Evolutionary conservation across 2,113 vertebrate species (phyloP), one percentile per base, ranked within the genome.

Genomic region (Cinclus mexicanus): DNA sequence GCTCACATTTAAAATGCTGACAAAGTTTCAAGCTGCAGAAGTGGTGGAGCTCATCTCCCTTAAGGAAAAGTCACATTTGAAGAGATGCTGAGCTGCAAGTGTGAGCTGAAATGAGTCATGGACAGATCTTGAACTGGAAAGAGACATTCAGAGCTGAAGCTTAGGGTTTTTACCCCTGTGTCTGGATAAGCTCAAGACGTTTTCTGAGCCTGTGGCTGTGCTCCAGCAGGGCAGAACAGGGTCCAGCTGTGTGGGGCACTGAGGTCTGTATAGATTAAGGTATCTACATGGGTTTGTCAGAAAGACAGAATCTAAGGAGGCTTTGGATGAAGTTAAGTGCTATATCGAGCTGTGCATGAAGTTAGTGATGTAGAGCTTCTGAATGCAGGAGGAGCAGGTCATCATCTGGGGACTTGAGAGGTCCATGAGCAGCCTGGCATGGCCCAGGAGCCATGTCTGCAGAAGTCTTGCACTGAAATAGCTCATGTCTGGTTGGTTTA

Each of bases 401-500:
- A 4, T 52, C 20, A 35, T 1, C 33, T 61, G 33, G 7, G 23
- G n/a, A 23, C 29, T 21, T 15, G 12, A 53, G 23, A 24, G 53
- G 41, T 84, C 46, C 1, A 16, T 56, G 56, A 42, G 14, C 11
- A 31, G 23, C 17, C 37, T 41, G 41, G 28, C 28, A 44, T 22
- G 44, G 63, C 8, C 14, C 1, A 2, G 55, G 28, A 95, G 7
- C 25, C 23, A 20, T 0, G 0, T 69, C 20, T 79, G 49, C 39
- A 56, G 70, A 87, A 88, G 59, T 26, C 41, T 65, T 74, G 56
- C 22, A 10, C 15, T 35, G 50, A 75, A 92, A 22, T 26, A 60
- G 7, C 74, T 84, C 26, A 7, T 23, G 80, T 86, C 31, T 69
- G 22, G 9, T 59, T 71, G 26, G 18, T 41, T 83, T 53, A n/a